Evolutionary conservation across 2,113 vertebrate genomes (phyloP), one percentile per base, ranked within the genome.

Genomic region (Burhinus bistriatus): DNA sequence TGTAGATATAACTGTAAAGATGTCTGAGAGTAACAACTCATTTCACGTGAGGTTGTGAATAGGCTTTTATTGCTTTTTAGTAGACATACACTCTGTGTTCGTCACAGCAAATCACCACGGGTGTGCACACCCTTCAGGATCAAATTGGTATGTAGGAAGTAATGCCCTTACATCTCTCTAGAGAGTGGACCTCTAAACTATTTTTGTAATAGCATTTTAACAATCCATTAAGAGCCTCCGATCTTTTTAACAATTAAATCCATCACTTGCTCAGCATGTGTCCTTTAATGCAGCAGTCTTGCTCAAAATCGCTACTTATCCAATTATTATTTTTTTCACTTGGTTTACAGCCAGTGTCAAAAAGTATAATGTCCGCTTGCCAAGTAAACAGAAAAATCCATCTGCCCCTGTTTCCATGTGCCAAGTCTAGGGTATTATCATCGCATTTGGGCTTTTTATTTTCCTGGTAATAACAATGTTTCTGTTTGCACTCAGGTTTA

Each of bases 181-280:
- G 61, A 89, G 79, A 25, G 40, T 70, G 76, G 77, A 70, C 91
- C 27, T 87, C 57, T 83, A 62, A 92, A 66, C 77, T 57, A 34
- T 92, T 94, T 94, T 73, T 0, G 0, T 92, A 92, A 89, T 47
- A 92, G 59, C 66, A 64, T 96, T 96, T 97, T 87, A 96, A 89
- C 70, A 81, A 81, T 79, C 89, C 66, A 83, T 92, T 94, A 94
- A 92, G 55, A 91, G 65, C 22, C 40, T 97, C 73, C 66, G 72
- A 25, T 86, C 81, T 73, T 95, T 80, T 75, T 52, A 91, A 70
- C 59, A 84, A 38, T 75, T 75, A 94, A 96, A 94, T 97, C 91
- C 77, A 81, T 95, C 87, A 89, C 79, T 93, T 90, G 76, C 91
- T 95, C 91, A 95, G 89, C 64, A 54, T 58, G 91, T 91, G 36